phyloP scores from a whole-genome alignment of 2,113 vertebrate species.

The Butastur rufipennis region DNA sequence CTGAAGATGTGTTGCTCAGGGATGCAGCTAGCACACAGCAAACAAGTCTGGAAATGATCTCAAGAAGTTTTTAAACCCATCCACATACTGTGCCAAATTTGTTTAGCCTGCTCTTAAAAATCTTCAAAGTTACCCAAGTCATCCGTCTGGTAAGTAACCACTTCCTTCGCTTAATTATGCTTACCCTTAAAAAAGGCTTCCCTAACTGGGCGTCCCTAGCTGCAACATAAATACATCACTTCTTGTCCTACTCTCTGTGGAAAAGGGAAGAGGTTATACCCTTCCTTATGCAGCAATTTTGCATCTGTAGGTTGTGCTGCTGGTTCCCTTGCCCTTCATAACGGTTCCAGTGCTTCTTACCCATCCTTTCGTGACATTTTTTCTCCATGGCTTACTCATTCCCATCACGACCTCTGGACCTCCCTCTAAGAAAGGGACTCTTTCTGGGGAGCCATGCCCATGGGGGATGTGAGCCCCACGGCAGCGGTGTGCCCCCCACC shows the following conservation, averaged over 20 bases:
- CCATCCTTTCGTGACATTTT: not conserved
- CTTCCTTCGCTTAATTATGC: not conserved
- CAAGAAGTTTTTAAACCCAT: not conserved
- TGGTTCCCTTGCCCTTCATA: accelerated
- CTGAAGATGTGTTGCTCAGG: not conserved
- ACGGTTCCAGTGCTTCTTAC: not conserved
- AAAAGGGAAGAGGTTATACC: not conserved
- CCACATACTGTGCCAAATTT: not conserved
- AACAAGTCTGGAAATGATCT: not conserved
- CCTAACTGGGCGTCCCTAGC: not conserved
- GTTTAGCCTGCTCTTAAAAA: not conserved
- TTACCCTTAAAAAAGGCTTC: not conserved
- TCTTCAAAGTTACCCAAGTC: not conserved
- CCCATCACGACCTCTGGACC: accelerated
- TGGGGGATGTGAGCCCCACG: accelerated
- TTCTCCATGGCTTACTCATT: not conserved
- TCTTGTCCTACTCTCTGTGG: not conserved
- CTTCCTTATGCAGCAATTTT: not conserved
- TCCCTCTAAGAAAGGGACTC: not conserved
- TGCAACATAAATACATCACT: not conserved
- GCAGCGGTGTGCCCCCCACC: not conserved
- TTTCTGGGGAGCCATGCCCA: not conserved
- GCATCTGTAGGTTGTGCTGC: not conserved
- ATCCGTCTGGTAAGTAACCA: not conserved
- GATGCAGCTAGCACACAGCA: not conserved